A percentile compares a stretch with the other conserved stretches of the same genome.
Conservation (phyloP, 2,113 vertebrate genomes). For the Himantopus leucocephalus region DNA sequence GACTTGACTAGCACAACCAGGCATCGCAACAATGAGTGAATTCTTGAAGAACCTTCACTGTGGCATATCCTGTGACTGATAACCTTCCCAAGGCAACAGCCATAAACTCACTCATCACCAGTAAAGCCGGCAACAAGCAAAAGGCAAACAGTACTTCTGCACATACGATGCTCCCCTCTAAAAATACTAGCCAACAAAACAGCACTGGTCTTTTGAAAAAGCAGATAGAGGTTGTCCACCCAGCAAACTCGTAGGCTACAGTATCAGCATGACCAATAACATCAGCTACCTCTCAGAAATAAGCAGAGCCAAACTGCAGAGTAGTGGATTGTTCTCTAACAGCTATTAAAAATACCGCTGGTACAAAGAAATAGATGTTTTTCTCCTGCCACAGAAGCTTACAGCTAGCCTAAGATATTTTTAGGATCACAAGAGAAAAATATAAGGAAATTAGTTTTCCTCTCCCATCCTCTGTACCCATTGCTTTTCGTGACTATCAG, state of each 20-base stretch:
- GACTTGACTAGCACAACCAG: background rate
- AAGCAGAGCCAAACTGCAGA: background rate
- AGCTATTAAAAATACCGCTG: background rate
- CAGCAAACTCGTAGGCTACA: background rate
- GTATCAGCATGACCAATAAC: background rate
- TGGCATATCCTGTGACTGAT: background rate
- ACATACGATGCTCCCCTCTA: fast-evolving
- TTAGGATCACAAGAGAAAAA: background rate
- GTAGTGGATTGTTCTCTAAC: background rate
- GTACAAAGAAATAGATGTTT: background rate
- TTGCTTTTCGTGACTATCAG: background rate
- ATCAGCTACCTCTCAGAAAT: background rate
- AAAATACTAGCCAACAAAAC: background rate
- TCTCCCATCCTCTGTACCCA: background rate
- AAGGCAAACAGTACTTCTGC: background rate
- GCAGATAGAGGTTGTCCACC: background rate
- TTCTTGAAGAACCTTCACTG: background rate
- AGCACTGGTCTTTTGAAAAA: background rate
- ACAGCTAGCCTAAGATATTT: background rate
- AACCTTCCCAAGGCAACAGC: background rate
- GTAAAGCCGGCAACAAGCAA: background rate
- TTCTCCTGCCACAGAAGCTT: background rate
- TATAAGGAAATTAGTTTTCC: background rate
- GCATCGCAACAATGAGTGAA: background rate
- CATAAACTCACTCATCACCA: background rate